phyloP scores from a whole-genome alignment of 1,140 invertebrate species.

The Steinernema feltiae region DNA sequence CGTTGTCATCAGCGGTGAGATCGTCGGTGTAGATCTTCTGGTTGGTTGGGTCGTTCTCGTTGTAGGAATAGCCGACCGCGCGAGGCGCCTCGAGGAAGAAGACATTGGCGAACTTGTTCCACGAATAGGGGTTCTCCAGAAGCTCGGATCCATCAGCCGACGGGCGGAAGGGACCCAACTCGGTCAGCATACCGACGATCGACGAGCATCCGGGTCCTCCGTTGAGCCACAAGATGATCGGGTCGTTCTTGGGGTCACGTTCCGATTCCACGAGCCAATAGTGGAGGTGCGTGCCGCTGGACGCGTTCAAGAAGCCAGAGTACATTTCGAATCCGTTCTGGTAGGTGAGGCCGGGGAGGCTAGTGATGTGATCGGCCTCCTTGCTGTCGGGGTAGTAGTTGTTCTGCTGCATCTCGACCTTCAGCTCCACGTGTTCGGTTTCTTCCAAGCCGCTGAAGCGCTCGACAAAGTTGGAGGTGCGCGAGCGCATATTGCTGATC shows the following conservation, averaged over 20 bases:
- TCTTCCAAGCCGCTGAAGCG: background rate
- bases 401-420: background rate
- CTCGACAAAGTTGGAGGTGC: background rate
- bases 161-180: conserved; percentile 62
- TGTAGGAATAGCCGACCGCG: conserved; percentile 63
- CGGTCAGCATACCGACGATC: conserved; percentile 61
- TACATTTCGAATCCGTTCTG: conserved; percentile 32
- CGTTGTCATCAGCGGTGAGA: conserved; percentile 58
- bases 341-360: conserved; percentile 39
- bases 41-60: conserved; percentile 29
- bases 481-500: background rate
- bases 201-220: conserved; percentile 64
- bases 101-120: conserved; percentile 69
- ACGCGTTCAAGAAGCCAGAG: conserved; percentile 38
- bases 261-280: conserved; percentile 61
- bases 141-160: conserved; percentile 53
- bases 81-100: conserved; percentile 63
- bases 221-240: conserved; percentile 63
- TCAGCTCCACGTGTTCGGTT: background rate
- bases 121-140: conserved; percentile 60
- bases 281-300: conserved; percentile 35
- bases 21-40: conserved; percentile 22
- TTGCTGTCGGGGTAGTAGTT: conserved; percentile 11
- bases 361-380: conserved; percentile 27
- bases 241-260: conserved; percentile 59